Conservation (phyloP, 1,140 invertebrate genomes). For the Philopotamus ludificatus region DNA sequence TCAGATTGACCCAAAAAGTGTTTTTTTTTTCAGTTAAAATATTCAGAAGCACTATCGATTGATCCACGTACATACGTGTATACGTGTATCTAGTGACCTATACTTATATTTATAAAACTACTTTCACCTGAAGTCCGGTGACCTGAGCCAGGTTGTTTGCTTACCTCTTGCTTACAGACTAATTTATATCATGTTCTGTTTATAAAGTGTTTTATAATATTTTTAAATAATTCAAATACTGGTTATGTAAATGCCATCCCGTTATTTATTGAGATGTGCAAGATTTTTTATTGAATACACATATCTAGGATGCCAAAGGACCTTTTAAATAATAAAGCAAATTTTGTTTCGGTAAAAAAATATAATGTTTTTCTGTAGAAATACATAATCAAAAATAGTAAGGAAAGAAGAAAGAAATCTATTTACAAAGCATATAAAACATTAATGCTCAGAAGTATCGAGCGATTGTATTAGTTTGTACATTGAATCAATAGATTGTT, state of each 20-base stretch:
- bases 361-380: neutral
- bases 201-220: too few species aligned
- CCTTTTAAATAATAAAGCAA: neutral
- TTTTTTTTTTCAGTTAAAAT: too few species aligned
- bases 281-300: too few species aligned
- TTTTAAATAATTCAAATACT: too few species aligned
- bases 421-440: slow-evolving; percentile 11
- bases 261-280: too few species aligned
- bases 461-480: neutral
- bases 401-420: slow-evolving; percentile 7
- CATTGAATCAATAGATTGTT: slow-evolving; percentile 6
- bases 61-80: too few species aligned
- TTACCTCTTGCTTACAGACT: neutral
- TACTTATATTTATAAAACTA: neutral
- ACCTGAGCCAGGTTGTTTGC: neutral
- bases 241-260: too few species aligned
- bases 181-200: too few species aligned
- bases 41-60: too few species aligned
- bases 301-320: too few species aligned
- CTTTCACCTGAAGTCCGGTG: slow-evolving; percentile 3
- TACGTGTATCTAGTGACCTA: too few species aligned
- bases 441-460: neutral
- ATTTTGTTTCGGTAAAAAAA: neutral
- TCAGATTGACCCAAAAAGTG: too few species aligned
- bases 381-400: neutral